Percentiles rank a stretch among this genome's conserved stretches.
phyloP scores from a whole-genome alignment of 2,888 invertebrate genomes.

The Smittia aterrima region DNA sequence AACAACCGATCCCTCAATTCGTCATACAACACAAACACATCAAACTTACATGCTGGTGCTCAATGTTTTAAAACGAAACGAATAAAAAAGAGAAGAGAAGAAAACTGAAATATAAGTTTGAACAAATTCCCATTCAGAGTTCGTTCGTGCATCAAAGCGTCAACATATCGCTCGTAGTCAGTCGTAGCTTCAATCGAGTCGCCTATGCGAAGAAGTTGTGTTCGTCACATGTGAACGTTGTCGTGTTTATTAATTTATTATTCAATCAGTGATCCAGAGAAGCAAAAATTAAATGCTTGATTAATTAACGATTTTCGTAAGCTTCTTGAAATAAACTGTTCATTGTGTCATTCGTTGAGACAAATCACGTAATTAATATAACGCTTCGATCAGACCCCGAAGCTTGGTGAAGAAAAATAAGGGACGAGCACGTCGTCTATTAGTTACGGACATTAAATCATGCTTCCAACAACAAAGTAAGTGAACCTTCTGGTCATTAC shows the following conservation, averaged over 20 bases:
- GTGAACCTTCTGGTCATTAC: neutral
- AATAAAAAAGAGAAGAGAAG: conserved; percentile 12
- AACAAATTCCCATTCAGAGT: conserved; percentile 36
- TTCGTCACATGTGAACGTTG: neutral
- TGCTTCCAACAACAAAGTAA: neutral
- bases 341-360: neutral
- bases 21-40: conserved; percentile 37
- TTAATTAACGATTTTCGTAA: conserved; percentile 33
- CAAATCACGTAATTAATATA: neutral
- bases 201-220: neutral
- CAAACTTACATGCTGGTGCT: conserved; percentile 23
- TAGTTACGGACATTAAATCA: neutral
- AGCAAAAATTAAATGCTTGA: neutral
- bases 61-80: conserved; percentile 28
- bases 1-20: conserved; percentile 37
- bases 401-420: neutral
- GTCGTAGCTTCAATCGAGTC: too few relatives aligned
- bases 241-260: neutral
- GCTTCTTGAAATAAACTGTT: neutral
- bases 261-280: neutral
- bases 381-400: too few relatives aligned
- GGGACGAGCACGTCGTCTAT: neutral
- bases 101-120: conserved; percentile 4
- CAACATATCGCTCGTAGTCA: conserved; percentile 35
- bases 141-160: conserved; percentile 42